phyloP scores from a whole-genome alignment of 2,113 vertebrate species.

The Tachysurus vachellii region DNA sequence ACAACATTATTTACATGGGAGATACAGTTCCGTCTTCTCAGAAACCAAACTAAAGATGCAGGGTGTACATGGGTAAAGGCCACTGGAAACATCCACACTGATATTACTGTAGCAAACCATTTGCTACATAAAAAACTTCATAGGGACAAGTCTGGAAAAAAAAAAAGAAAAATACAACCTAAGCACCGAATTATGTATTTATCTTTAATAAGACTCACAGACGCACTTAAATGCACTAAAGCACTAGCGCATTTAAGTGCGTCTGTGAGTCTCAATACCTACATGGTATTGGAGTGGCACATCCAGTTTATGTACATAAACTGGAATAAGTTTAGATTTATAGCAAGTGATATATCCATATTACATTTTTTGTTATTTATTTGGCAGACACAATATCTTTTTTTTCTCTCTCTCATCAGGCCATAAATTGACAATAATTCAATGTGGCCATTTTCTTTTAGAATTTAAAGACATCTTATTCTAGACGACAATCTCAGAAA shows the following conservation, averaged over 20 bases:
- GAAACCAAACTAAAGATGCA: constrained; percentile 8
- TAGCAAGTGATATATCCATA: background rate
- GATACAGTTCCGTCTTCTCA: constrained; percentile 9
- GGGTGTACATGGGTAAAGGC: constrained; percentile 9
- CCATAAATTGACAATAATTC: no score
- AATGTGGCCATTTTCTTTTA: no score
- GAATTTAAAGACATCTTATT: no score
- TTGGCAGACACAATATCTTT: background rate
- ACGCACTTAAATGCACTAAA: background rate
- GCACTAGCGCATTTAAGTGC: no score
- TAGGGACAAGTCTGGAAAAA: constrained; percentile 22
- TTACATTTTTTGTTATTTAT: background rate
- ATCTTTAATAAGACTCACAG: background rate
- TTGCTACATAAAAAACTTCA: constrained; percentile 5
- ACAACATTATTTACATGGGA: background rate
- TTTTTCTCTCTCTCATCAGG: no score
- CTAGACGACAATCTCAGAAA: no score
- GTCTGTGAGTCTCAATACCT: no score
- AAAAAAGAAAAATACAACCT: constrained; percentile 16
- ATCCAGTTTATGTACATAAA: background rate
- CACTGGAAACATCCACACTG: constrained; percentile 22
- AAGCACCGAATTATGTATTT: background rate
- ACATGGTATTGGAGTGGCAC: background rate
- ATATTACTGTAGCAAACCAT: constrained; percentile 26
- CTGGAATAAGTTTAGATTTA: background rate